Conservation (phyloP, 2,113 vertebrate species). For the Isichthys henryi region DNA sequence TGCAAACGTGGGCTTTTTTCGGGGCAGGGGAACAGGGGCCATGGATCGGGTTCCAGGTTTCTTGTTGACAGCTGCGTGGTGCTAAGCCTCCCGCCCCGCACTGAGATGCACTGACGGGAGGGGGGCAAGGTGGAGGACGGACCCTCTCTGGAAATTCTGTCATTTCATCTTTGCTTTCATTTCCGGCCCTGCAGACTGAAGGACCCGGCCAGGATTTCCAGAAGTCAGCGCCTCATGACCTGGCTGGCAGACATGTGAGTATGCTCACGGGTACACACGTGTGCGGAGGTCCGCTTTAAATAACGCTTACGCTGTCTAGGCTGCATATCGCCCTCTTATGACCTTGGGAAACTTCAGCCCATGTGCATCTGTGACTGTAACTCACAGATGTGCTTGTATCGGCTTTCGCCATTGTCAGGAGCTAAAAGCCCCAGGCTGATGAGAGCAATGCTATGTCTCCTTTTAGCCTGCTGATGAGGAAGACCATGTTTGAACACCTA, state of each 20-base stretch:
- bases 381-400: not conserved
- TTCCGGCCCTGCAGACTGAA: conserved; percentile 60
- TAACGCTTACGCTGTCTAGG: not conserved
- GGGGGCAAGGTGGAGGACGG: not conserved
- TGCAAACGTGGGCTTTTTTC: not conserved
- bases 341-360: not conserved
- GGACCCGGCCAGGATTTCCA: conserved; percentile 70
- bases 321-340: not conserved
- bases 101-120: not conserved
- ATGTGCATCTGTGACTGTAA: not conserved
- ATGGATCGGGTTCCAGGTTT: not conserved
- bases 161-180: not conserved
- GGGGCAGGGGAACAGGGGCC: not conserved
- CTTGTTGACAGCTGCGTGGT: not conserved
- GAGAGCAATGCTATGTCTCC: conserved; percentile 27
- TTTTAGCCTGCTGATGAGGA: conserved; percentile 88
- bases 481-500: conserved; percentile 86
- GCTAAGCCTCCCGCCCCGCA: not conserved
- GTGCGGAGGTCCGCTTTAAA: not conserved
- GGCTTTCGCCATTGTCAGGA: not conserved
- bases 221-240: conserved; percentile 69
- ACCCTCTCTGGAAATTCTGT: not conserved
- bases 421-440: not conserved
- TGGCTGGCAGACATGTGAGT: conserved; percentile 90
- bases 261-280: not conserved